Conservation (phyloP, 1,140 invertebrate genomes). For the Drosophila lini region DNA sequence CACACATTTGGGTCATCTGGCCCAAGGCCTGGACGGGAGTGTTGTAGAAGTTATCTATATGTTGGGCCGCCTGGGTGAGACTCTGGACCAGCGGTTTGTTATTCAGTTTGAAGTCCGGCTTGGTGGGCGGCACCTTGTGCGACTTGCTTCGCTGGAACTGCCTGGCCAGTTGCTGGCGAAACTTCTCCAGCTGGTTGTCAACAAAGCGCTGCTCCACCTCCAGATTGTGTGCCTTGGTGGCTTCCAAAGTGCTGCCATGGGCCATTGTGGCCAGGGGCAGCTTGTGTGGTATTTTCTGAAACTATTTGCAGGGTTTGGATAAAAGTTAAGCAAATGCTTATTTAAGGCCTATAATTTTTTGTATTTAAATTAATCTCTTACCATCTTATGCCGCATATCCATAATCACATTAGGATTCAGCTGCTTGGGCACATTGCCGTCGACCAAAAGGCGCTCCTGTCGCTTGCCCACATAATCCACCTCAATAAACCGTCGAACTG, state of each 20-base stretch:
- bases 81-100: slow-evolving; percentile 65
- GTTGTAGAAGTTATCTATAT: slow-evolving; percentile 75
- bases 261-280: slow-evolving; percentile 68
- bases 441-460: slow-evolving; percentile 57
- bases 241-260: slow-evolving; percentile 51
- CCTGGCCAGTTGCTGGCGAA: slow-evolving; percentile 74
- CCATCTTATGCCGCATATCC: slow-evolving; percentile 82
- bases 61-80: slow-evolving; percentile 56
- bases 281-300: slow-evolving; percentile 67
- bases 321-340: no score
- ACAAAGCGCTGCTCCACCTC: slow-evolving; percentile 78
- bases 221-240: slow-evolving; percentile 67
- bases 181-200: slow-evolving; percentile 75
- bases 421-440: slow-evolving; percentile 59
- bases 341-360: no score
- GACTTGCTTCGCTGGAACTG: slow-evolving; percentile 41
- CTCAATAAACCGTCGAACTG: slow-evolving; percentile 74
- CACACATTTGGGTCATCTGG: slow-evolving; percentile 41
- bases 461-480: slow-evolving; percentile 66
- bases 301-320: slow-evolving; percentile 30
- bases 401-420: slow-evolving; percentile 76
- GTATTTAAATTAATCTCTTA: slow-evolving; percentile 23
- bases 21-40: slow-evolving; percentile 67
- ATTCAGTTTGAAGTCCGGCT: slow-evolving; percentile 68
- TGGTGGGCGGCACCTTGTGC: slow-evolving; percentile 51